Base-by-base conservation (phyloP, 2,888 invertebrate genomes). In the Athrips mouffetella region DNA sequence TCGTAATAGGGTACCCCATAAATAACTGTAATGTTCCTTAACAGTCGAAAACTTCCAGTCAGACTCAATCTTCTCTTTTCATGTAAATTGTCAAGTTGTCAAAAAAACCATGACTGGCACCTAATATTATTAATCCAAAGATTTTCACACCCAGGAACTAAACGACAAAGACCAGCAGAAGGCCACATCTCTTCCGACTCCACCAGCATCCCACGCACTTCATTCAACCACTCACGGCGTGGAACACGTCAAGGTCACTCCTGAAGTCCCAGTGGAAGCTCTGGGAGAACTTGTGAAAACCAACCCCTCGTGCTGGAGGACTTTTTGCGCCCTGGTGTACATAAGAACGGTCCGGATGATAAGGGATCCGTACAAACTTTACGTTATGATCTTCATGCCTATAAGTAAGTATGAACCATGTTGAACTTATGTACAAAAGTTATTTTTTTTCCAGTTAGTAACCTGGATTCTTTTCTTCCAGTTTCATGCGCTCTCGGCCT, bases 331-430 rank as follows among this genome's bases (percentile, higher is more conserved):
- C 0, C 88, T 94, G 60, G 84, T 94, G 40, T 90, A 91, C 70
- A 81, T 94, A 55, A 79, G 94, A 48, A 85, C 91, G 0, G 81
- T 93, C 35, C 80, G 93, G 50, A 89, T 94, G 80, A 87, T 93
- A 54, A 82, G 94, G 21, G 94, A 92, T 63, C 89, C 92, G 0
- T 93, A 93, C 75, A 91, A 94, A 65, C 79, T 94, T 1, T 93
- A 94, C 62, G 92, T 94, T 60, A 92, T 94, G 89, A 91, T 94
- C 53, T 85, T 94, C 45, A 86, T 94, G 70, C 94, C 94, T 0
- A 87, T 94, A 2, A 90, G 89, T 89, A 55, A 85, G 88, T 80
- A 11, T 3, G 18, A 8, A 18, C 2, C n/a, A 27, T 10, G 10
- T 2, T 15, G 31, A 15, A 31, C 31, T 31, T 31, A 4, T 3